Conservation (phyloP, 2,113 vertebrate species). For the Gorilla gorilla region DNA sequence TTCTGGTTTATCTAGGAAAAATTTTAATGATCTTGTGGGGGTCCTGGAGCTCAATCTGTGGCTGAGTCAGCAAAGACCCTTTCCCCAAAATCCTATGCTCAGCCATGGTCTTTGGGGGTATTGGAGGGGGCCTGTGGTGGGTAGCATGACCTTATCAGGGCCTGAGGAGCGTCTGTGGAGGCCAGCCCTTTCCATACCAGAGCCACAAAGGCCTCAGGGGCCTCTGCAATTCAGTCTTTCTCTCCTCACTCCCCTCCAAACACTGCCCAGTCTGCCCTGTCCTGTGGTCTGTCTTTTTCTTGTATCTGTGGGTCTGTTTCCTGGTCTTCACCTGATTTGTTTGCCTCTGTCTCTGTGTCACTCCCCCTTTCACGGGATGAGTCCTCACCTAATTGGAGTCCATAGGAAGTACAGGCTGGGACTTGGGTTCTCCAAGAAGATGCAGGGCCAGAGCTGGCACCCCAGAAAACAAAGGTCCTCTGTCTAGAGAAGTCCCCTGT, state of each 20-base stretch:
- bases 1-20: slow-evolving; percentile 2
- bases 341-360: neutral
- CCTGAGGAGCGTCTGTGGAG: neutral
- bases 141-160: neutral
- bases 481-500: neutral
- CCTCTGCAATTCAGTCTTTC: neutral
- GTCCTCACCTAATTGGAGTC: neutral
- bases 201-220: neutral
- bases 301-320: slow-evolving; percentile 9
- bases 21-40: neutral
- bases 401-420: neutral
- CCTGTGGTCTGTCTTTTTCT: neutral
- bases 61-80: slow-evolving; percentile 5
- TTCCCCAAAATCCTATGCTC: neutral
- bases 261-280: neutral
- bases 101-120: neutral
- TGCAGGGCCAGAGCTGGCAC: neutral
- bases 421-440: neutral
- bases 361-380: neutral
- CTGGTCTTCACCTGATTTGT: slow-evolving; percentile 10
- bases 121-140: neutral
- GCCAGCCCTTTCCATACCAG: neutral
- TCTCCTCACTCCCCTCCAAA: neutral
- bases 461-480: neutral
- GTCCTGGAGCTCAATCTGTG: neutral